Evolutionary conservation across 2,888 invertebrate species (phyloP).

Genomic region (Steinernema carpocapsae): DNA sequence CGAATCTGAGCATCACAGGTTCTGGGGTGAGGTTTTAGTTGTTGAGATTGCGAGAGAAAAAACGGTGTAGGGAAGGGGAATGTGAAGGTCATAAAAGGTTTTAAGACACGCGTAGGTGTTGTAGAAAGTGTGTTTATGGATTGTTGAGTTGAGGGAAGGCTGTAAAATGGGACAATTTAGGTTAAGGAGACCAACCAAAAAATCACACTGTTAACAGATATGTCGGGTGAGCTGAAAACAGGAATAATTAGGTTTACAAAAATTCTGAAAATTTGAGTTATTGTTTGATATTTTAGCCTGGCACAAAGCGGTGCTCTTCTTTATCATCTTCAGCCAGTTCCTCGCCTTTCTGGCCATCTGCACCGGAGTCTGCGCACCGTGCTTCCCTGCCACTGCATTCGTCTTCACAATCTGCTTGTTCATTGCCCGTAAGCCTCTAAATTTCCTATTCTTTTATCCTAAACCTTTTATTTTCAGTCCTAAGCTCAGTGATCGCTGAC

Average conservation of each 20-base stretch:
- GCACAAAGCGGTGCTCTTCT: slow-evolving; percentile 67
- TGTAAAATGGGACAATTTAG: no score
- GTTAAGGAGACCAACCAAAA: no score
- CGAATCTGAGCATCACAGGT: slow-evolving; percentile 66
- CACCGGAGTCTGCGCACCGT: slow-evolving; percentile 66
- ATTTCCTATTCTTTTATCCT: not conserved
- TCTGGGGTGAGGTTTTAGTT: slow-evolving; percentile 65
- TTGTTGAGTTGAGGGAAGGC: no score
- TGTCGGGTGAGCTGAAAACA: no score
- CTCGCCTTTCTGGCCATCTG: slow-evolving; percentile 65
- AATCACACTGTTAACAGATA: no score
- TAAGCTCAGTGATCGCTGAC: slow-evolving; percentile 64
- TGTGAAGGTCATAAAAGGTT: no score
- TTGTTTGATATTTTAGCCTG: no score
- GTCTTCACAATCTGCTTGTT: slow-evolving; percentile 64
- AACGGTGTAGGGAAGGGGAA: no score
- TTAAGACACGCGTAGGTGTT: no score
- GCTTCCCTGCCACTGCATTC: slow-evolving; percentile 62
- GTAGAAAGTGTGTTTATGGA: no score
- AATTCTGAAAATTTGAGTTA: no score
- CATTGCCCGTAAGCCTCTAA: slow-evolving; percentile 58
- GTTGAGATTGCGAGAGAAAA: slow-evolving; percentile 3
- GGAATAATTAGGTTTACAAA: no score
- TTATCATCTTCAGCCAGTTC: slow-evolving; percentile 64
- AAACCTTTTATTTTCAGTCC: slow-evolving; percentile 49